A percentile compares a stretch with the other conserved stretches of the same genome.
Evolutionary conservation across 2,888 invertebrate genomes (phyloP).

Genomic region (Rhimphoctona megacephalus): DNA sequence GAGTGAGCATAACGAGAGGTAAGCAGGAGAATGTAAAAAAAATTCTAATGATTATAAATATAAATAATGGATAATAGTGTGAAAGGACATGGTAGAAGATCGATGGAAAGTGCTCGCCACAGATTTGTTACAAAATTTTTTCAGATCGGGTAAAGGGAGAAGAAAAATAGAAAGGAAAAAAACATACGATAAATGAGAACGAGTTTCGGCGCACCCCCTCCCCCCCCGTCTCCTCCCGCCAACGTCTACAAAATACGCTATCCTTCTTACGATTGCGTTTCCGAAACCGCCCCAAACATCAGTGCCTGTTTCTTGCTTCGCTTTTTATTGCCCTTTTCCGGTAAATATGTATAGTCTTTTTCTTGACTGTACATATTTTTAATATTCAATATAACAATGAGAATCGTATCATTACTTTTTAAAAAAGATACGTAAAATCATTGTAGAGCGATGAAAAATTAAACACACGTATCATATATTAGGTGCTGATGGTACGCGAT

Average conservation of each 20-base stretch:
- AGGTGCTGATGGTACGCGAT: background rate
- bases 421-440: background rate
- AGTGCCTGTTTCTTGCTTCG: conserved; percentile 73
- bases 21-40: background rate
- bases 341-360: conserved; percentile 53
- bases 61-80: background rate
- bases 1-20: conserved; percentile 19
- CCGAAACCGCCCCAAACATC: conserved; percentile 72
- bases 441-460: background rate
- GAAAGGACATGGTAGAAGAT: background rate
- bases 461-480: background rate
- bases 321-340: conserved; percentile 50
- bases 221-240: background rate
- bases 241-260: background rate
- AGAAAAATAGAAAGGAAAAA: background rate
- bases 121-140: background rate
- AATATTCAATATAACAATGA: conserved; percentile 41
- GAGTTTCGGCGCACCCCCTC: background rate
- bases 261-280: conserved; percentile 32
- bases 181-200: background rate
- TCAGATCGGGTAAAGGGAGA: background rate
- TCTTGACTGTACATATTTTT: conserved; percentile 57
- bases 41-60: background rate
- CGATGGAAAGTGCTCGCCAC: background rate
- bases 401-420: background rate